Percentiles rank a stretch among this genome's conserved stretches.
Conservation (phyloP, 2,888 invertebrate genomes). For the Meloe dianella region DNA sequence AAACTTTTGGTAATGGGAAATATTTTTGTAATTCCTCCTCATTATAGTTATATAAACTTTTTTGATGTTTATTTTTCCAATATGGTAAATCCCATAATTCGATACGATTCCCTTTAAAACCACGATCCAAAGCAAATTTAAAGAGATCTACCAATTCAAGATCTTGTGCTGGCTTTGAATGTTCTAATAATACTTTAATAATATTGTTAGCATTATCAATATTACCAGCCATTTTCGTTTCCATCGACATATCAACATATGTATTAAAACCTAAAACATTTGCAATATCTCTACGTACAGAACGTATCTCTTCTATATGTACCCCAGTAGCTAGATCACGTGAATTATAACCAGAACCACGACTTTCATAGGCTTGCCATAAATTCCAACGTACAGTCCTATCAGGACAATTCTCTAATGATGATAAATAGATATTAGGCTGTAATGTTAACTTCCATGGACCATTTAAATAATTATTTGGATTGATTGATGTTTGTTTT, state of each 20-base stretch:
- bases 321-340: slow-evolving; percentile 73
- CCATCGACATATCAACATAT: slow-evolving; percentile 88
- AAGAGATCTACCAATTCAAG: slow-evolving; percentile 75
- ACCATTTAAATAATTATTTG: slow-evolving; percentile 67
- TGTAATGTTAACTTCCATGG: slow-evolving; percentile 87
- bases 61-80: slow-evolving; percentile 81
- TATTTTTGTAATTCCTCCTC: slow-evolving; percentile 77
- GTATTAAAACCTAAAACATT: slow-evolving; percentile 77
- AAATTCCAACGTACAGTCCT: slow-evolving; percentile 79
- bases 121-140: slow-evolving; percentile 74
- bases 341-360: slow-evolving; percentile 72
- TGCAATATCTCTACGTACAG: slow-evolving; percentile 73
- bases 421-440: slow-evolving; percentile 72
- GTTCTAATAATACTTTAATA: slow-evolving; percentile 70
- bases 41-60: slow-evolving; percentile 70
- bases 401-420: slow-evolving; percentile 86
- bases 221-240: slow-evolving; percentile 90
- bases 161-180: slow-evolving; percentile 77
- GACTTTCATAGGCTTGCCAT: slow-evolving; percentile 79
- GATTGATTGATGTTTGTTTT: slow-evolving; percentile 69
- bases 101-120: slow-evolving; percentile 69
- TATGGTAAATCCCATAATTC: slow-evolving; percentile 87
- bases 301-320: slow-evolving; percentile 79
- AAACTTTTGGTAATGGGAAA: slow-evolving; percentile 81
- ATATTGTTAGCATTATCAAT: slow-evolving; percentile 75